Conservation (phyloP, 2,888 invertebrate genomes). For the Cantharis rufa region DNA sequence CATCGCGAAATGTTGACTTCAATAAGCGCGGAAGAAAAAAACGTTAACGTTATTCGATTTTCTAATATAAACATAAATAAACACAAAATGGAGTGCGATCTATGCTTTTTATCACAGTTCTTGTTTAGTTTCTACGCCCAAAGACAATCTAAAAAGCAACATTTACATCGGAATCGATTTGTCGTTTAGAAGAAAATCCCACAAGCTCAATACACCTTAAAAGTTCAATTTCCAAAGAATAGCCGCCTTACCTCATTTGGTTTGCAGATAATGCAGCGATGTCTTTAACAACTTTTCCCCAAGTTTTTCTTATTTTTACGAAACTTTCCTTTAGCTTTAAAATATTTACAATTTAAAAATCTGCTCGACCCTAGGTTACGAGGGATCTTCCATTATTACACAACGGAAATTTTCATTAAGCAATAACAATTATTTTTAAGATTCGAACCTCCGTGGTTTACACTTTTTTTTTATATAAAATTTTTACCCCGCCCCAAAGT, state of each 20-base stretch:
- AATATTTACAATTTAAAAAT: not conserved
- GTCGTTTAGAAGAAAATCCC: not conserved
- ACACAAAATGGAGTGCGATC: not conserved
- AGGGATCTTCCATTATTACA: not conserved
- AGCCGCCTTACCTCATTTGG: constrained; percentile 1
- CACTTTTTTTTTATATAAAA: too few relatives aligned
- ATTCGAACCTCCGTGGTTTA: too few relatives aligned
- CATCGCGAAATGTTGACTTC: not conserved
- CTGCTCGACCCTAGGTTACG: not conserved
- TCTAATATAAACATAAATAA: not conserved
- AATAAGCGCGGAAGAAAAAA: not conserved
- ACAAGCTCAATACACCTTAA: constrained; percentile 3
- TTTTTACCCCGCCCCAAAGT: too few relatives aligned
- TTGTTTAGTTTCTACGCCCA: not conserved
- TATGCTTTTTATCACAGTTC: not conserved
- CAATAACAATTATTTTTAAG: too few relatives aligned
- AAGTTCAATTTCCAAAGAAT: constrained; percentile 3
- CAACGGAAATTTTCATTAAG: too few relatives aligned
- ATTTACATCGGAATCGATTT: not conserved
- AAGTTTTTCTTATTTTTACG: not conserved
- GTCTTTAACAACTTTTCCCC: not conserved
- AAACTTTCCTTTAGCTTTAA: not conserved
- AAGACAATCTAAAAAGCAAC: not conserved
- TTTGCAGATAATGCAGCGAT: constrained; percentile 1
- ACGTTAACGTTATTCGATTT: not conserved